phyloP scores from a whole-genome alignment of 2,797 vertebrate genomes.

The Anguilla anguilla region DNA sequence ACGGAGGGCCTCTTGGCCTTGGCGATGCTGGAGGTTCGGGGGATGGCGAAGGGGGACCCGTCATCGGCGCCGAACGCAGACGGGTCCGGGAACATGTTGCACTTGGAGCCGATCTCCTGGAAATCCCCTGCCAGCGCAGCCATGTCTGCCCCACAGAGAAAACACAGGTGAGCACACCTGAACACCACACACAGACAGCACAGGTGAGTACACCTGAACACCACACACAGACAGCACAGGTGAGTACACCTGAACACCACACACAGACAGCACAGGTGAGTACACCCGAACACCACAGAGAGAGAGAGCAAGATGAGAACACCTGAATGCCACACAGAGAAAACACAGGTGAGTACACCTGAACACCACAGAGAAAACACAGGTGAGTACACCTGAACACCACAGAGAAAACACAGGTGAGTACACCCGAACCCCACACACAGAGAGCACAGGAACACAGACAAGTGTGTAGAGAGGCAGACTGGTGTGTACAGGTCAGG shows the following conservation, averaged over 20 bases:
- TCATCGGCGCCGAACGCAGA: conserved; percentile 80
- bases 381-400: too few species aligned
- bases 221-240: neutral
- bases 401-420: neutral
- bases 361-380: neutral
- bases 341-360: neutral
- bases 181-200: neutral
- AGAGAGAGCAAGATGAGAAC: too few species aligned
- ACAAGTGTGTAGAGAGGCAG: neutral
- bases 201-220: neutral
- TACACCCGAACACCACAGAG: neutral
- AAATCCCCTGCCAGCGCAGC: conserved; percentile 73
- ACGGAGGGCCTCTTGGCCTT: conserved; percentile 92
- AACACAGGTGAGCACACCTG: neutral
- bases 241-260: neutral
- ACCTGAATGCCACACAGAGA: neutral
- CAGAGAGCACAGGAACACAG: neutral
- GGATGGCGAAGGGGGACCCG: conserved; percentile 84
- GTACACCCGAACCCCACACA: neutral
- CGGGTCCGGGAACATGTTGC: conserved; percentile 77
- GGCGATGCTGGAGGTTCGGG: conserved; percentile 93
- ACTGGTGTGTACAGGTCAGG: neutral
- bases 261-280: neutral
- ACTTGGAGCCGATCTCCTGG: conserved; percentile 76
- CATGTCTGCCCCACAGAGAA: conserved; percentile 65